Conservation (phyloP, 2,888 invertebrate species). For the Cheilosia pagana region DNA sequence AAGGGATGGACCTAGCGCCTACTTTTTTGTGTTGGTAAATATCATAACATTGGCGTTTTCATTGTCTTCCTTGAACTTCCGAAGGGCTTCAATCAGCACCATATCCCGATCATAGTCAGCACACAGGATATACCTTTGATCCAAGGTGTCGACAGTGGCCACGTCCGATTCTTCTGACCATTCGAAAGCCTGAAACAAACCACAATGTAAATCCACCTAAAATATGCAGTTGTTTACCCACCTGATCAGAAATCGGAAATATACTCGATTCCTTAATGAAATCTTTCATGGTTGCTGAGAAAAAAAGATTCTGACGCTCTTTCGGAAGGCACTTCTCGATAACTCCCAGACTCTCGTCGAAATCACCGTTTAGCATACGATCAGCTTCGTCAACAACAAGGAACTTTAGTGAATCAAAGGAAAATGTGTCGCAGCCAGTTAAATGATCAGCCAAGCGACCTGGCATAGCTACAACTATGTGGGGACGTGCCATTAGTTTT, state of each 20-base stretch:
- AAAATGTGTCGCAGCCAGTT: slow-evolving; percentile 92
- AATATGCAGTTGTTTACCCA: slow-evolving; percentile 79
- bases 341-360: slow-evolving; percentile 91
- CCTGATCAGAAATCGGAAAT: slow-evolving; percentile 86
- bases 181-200: slow-evolving; percentile 79
- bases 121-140: slow-evolving; percentile 95
- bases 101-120: slow-evolving; percentile 96
- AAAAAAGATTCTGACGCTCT: slow-evolving; percentile 93
- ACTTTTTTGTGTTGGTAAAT: slow-evolving; percentile 98
- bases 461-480: slow-evolving; percentile 98
- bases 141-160: slow-evolving; percentile 94
- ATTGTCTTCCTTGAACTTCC: slow-evolving; percentile 89
- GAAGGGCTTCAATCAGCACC: slow-evolving; percentile 92
- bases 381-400: slow-evolving; percentile 99
- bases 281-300: slow-evolving; percentile 98
- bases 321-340: slow-evolving; percentile 91
- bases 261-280: slow-evolving; percentile 88
- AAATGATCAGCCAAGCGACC: slow-evolving; percentile 97
- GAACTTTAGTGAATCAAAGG: slow-evolving; percentile 91
- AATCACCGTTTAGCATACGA: slow-evolving; percentile 89
- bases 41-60: slow-evolving; percentile 94
- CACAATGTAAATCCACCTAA: neutral
- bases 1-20: slow-evolving; percentile 78
- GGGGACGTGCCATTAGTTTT: slow-evolving; percentile 93
- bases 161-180: slow-evolving; percentile 90